Evolutionary conservation across 2,113 vertebrate genomes (phyloP).

Genomic region (Clarias macrocephalus): DNA sequence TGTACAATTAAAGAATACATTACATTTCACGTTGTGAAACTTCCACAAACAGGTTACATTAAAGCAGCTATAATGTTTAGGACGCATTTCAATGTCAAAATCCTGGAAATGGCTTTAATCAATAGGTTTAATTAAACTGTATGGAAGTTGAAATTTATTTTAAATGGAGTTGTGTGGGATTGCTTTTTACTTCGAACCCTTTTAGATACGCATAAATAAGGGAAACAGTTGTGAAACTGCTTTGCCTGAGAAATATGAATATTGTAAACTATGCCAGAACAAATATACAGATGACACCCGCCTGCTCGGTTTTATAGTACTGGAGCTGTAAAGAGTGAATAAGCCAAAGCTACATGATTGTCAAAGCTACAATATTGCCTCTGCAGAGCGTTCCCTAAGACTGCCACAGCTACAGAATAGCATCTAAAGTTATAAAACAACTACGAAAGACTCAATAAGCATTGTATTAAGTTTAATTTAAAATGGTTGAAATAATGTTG

Average conservation of each 20-base stretch:
- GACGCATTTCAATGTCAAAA: not conserved
- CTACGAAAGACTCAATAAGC: not conserved
- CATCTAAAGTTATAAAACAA: not conserved
- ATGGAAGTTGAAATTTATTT: not conserved
- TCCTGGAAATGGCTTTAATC: not conserved
- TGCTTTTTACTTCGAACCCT: not conserved
- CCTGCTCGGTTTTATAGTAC: conserved; percentile 57
- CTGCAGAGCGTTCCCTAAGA: conserved; percentile 4
- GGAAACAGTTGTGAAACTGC: not conserved
- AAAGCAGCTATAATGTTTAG: not conserved
- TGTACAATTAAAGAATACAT: not conserved
- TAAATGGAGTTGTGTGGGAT: not conserved
- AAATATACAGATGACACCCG: conserved; percentile 45
- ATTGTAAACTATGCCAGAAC: conserved; percentile 54
- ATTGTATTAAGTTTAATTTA: not conserved
- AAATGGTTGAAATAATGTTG: not conserved
- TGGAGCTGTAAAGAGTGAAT: conserved; percentile 46
- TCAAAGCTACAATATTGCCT: conserved; percentile 66
- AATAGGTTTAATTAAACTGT: not conserved
- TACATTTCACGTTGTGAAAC: not conserved
- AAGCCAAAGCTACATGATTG: conserved; percentile 61
- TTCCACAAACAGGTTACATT: not conserved
- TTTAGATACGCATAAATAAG: not conserved
- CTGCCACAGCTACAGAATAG: not conserved
- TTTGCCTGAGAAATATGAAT: not conserved